phyloP scores from a whole-genome alignment of 1,140 invertebrate genomes.

The Rhagoletis pomonella region DNA sequence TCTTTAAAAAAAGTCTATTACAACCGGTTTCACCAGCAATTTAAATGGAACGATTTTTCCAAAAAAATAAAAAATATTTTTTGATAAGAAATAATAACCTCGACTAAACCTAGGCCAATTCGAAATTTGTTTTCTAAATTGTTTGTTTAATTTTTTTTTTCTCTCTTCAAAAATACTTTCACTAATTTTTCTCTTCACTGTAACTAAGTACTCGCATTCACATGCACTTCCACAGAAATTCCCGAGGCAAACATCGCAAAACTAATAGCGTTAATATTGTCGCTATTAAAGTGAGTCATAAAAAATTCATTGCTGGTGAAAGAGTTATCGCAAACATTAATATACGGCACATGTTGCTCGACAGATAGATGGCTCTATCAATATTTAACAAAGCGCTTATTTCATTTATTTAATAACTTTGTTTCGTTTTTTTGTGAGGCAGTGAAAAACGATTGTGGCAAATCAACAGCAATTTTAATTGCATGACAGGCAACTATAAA shows the following conservation, averaged over 20 bases:
- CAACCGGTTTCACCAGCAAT: no score
- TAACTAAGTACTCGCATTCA: not conserved
- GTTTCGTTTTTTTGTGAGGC: not conserved
- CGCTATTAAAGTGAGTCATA: conserved; percentile 35
- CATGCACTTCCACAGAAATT: not conserved
- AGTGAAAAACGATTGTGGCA: not conserved
- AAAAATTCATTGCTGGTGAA: conserved; percentile 40
- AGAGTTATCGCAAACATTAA: conserved; percentile 17
- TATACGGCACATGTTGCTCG: not conserved
- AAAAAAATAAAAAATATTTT: no score
- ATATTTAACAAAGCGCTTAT: conserved; percentile 21
- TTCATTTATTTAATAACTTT: no score
- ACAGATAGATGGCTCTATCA: conserved; percentile 10
- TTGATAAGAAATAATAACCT: no score
- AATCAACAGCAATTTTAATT: conserved; percentile 32
- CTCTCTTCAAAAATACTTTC: no score
- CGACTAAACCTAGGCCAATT: no score
- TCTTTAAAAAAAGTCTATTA: no score
- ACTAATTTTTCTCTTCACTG: no score
- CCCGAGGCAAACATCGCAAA: not conserved
- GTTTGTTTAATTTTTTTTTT: no score
- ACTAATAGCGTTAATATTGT: conserved; percentile 35
- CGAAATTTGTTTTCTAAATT: no score
- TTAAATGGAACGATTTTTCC: no score
- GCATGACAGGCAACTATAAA: conserved; percentile 14